phyloP scores from a whole-genome alignment of 2,888 invertebrate genomes.

The Trissonchulus latispiculum region DNA sequence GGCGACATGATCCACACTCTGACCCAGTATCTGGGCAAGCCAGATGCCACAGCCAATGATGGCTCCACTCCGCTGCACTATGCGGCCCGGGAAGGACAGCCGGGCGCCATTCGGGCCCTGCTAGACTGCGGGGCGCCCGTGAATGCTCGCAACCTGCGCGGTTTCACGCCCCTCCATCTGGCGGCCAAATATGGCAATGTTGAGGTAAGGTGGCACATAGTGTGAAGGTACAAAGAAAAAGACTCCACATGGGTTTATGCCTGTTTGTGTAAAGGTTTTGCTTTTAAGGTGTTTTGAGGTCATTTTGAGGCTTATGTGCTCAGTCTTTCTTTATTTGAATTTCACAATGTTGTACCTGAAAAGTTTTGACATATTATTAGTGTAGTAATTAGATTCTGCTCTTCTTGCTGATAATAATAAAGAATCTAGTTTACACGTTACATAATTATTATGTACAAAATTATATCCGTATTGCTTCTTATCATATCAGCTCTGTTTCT shows the following conservation, averaged over 20 bases:
- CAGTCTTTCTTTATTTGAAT: no score
- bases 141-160: conserved; percentile 81
- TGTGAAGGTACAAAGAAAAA: no score
- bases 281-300: background rate
- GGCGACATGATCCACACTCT: conserved; percentile 96
- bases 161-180: conserved; percentile 93
- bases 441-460: no score
- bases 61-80: conserved; percentile 95
- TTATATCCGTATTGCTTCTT: no score
- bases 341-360: no score
- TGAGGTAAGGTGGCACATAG: conserved; percentile 56
- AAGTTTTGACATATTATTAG: no score
- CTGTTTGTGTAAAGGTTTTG: no score
- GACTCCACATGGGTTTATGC: background rate
- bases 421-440: no score
- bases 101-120: conserved; percentile 50
- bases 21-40: conserved; percentile 65
- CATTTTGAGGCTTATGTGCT: background rate
- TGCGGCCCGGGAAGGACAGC: conserved; percentile 92
- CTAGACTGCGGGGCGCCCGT: conserved; percentile 89
- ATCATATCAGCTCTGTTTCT: no score
- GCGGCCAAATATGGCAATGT: conserved; percentile 98
- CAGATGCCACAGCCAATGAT: conserved; percentile 60
- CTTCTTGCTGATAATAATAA: no score
- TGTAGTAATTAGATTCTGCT: no score